These are phyloP conservation scores for Dermochelys coriacea DNA, from an alignment of 2,797 vertebrate species.

Conservation along the genomic window DNA sequence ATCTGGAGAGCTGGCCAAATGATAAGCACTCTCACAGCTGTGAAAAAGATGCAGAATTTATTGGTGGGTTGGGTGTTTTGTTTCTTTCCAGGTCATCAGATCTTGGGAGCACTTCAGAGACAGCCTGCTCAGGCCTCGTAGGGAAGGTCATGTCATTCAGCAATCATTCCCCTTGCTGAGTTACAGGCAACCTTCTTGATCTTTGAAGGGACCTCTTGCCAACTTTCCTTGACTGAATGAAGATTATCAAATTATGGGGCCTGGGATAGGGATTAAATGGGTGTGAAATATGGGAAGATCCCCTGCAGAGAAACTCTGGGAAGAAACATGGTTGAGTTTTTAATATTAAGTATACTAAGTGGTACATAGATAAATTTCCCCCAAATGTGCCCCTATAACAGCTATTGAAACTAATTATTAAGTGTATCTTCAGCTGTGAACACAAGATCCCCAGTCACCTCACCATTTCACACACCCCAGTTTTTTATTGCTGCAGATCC, in stretches of 20 bases:
- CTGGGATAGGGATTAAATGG: background rate
- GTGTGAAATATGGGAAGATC: background rate
- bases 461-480: background rate
- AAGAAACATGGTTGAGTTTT: background rate
- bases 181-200: background rate
- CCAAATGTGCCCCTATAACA: background rate
- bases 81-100: background rate
- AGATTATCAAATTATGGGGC: background rate
- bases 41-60: background rate
- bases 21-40: background rate
- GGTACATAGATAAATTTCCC: background rate
- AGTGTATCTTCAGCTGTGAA: slow-evolving; percentile 2
- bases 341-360: background rate
- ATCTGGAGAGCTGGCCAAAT: background rate
- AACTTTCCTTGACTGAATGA: slow-evolving; percentile 7
- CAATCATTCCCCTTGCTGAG: background rate
- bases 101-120: background rate
- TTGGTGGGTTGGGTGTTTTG: background rate
- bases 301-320: background rate
- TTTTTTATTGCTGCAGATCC: slow-evolving; percentile 22
- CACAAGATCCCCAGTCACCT: background rate
- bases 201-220: background rate
- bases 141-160: background rate
- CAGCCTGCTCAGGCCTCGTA: background rate
- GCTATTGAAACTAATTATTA: background rate